Base-by-base conservation (phyloP, 2,888 invertebrate genomes). In the Cheilosia variabilis region DNA sequence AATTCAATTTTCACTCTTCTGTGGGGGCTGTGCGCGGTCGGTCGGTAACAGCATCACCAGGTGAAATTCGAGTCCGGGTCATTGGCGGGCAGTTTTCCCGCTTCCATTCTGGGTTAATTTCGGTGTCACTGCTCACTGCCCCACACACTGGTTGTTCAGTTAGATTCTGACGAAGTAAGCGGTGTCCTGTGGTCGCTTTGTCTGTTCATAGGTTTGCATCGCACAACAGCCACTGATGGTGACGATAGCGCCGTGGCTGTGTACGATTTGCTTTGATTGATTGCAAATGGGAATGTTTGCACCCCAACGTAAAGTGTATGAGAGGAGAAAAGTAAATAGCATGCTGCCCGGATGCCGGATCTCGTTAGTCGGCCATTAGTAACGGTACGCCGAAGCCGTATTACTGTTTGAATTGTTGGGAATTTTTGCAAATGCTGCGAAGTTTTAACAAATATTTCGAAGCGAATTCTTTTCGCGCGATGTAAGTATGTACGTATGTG, bases 1-100 rank as follows among this genome's bases (percentile, higher is more conserved):
- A 77, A 86, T 86, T 86, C 62, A 80, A 81, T 81, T 84, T 80
- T 76, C 65, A 37, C 69, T 17, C 27, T 43, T 37, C 10, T n/a
- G 22, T n/a, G 27, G 41, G 22, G 24, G 7, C 15, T 19, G 47
- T 27, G 66, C 27, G 50, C 24, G 50, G 27, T 37, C 53, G 31
- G 9, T 31, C 13, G 69, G 22, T 15, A 22, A 22, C 15, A 17
- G 24, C 53, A 53, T 62, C 15, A 37, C 13, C 52, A 55, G 73
- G 43, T 53, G 65, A 37, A 34, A 60, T 52, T 10, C 22, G 37
- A 24, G 37, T n/a, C 5, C 31, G 19, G 47, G 15, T 22, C 17
- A 27, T 52, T 52, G 24, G n/a, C n/a, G 58, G 22, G 17, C 17
- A 60, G 58, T 63, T 71, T 57, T 9, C 45, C 17, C 45, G 9